Percentiles rank a stretch among this genome's conserved stretches.
These are phyloP conservation scores for Elegia similella DNA, from an alignment of 2,888 invertebrate species.

Conservation along the genomic window DNA sequence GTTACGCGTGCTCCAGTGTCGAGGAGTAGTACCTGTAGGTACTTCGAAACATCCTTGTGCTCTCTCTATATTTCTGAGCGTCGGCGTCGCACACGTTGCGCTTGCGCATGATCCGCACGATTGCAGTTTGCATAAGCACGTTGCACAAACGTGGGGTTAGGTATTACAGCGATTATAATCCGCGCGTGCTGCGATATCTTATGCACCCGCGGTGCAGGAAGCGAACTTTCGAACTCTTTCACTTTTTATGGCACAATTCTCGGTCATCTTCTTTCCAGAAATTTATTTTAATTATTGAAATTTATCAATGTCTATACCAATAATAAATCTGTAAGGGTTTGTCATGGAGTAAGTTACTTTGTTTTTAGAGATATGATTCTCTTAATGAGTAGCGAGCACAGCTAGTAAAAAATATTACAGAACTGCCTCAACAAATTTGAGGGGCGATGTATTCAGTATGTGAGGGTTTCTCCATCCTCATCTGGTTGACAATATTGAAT, in stretches of 20 bases:
- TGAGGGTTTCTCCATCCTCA: too few species aligned
- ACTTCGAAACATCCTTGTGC: not conserved
- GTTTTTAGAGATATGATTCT: too few species aligned
- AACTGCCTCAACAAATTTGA: not conserved
- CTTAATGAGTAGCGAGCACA: too few species aligned
- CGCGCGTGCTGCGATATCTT: slow-evolving; percentile 67
- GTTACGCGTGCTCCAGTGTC: too few species aligned
- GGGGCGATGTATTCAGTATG: too few species aligned
- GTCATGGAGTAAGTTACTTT: too few species aligned
- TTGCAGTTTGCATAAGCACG: slow-evolving; percentile 70
- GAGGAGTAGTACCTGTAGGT: too few species aligned
- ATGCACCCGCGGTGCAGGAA: slow-evolving; percentile 56
- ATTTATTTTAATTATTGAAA: too few species aligned
- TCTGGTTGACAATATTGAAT: too few species aligned
- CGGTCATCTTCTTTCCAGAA: slow-evolving; percentile 9
- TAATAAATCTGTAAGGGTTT: too few species aligned
- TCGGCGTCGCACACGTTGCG: slow-evolving; percentile 49
- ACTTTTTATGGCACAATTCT: slow-evolving; percentile 44
- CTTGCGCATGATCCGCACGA: slow-evolving; percentile 64
- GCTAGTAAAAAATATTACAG: too few species aligned
- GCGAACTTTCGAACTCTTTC: slow-evolving; percentile 65
- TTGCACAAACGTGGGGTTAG: slow-evolving; percentile 69
- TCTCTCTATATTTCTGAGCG: slow-evolving; percentile 3
- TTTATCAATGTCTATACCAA: too few species aligned
- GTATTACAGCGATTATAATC: slow-evolving; percentile 68